A percentile compares a stretch with the other conserved stretches of the same genome.
These are phyloP conservation scores for Rousettus madagascariensis DNA, from an alignment of 2,797 vertebrate species.

Conservation along the genomic window DNA sequence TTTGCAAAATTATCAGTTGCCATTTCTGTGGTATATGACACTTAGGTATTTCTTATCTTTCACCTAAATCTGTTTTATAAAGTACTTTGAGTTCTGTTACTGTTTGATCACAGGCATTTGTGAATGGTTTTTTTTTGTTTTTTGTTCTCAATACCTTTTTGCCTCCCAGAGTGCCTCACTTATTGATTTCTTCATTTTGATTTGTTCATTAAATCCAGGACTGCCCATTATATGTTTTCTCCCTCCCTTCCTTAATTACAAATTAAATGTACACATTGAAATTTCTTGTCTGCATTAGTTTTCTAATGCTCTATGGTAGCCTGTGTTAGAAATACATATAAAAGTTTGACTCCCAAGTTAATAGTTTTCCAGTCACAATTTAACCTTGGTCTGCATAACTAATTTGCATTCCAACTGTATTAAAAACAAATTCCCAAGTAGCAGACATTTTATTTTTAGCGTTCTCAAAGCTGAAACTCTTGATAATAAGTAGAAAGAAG, in stretches of 20 bases:
- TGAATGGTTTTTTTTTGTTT: background rate
- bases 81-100: slow-evolving; percentile 7
- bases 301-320: background rate
- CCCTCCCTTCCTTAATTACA: background rate
- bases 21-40: background rate
- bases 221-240: background rate
- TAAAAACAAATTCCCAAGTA: slow-evolving; percentile 46
- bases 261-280: background rate
- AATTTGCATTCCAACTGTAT: slow-evolving; percentile 41
- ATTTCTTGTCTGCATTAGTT: background rate
- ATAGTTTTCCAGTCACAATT: slow-evolving; percentile 31
- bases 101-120: slow-evolving; percentile 40
- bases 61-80: background rate
- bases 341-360: slow-evolving; percentile 31
- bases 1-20: background rate
- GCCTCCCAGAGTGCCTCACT: background rate
- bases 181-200: background rate
- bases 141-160: background rate
- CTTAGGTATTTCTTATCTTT: background rate
- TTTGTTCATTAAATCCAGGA: background rate
- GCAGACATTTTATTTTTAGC: slow-evolving; percentile 42
- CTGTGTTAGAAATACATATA: background rate
- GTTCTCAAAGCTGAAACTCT: slow-evolving; percentile 17
- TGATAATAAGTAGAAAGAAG: slow-evolving; percentile 7
- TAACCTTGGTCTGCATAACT: background rate